phyloP scores from a whole-genome alignment of 2,113 vertebrate genomes.

The Petrocephalus microphthalmus region DNA sequence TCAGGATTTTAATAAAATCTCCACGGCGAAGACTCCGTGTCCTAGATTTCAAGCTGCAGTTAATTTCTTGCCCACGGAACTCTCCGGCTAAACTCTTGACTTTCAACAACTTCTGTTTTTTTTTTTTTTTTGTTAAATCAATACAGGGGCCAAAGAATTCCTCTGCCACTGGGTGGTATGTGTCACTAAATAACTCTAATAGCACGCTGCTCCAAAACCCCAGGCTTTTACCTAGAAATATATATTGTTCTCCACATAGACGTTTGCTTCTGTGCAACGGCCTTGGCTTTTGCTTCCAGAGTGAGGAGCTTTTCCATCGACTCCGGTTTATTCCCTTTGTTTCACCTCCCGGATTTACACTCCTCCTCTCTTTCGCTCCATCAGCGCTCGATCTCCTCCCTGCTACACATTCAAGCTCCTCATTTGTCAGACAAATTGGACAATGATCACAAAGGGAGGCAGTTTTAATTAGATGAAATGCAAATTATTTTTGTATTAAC shows the following conservation, averaged over 20 bases:
- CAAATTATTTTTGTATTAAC: conserved; percentile 4
- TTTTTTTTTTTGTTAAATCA: not conserved
- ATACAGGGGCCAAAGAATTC: not conserved
- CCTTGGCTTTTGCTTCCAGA: not conserved
- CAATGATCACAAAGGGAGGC: not conserved
- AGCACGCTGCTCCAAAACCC: too few relatives aligned
- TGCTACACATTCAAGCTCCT: not conserved
- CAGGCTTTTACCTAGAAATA: not conserved
- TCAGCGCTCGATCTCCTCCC: not conserved
- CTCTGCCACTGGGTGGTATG: not conserved
- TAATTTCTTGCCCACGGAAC: not conserved
- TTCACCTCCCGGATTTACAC: not conserved
- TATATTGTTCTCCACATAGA: not conserved
- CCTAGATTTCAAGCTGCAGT: not conserved
- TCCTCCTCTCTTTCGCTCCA: not conserved
- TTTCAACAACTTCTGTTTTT: not conserved
- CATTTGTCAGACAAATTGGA: conserved; percentile 4
- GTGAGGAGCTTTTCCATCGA: not conserved
- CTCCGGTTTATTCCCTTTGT: not conserved
- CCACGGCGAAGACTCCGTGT: not conserved
- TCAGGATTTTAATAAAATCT: conserved; percentile 3
- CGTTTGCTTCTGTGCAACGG: not conserved
- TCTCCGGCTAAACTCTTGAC: not conserved
- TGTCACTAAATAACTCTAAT: not conserved
- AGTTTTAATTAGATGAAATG: conserved; percentile 12